phyloP scores from a whole-genome alignment of 2,113 vertebrate genomes.

The Petrocephalus microphthalmus region DNA sequence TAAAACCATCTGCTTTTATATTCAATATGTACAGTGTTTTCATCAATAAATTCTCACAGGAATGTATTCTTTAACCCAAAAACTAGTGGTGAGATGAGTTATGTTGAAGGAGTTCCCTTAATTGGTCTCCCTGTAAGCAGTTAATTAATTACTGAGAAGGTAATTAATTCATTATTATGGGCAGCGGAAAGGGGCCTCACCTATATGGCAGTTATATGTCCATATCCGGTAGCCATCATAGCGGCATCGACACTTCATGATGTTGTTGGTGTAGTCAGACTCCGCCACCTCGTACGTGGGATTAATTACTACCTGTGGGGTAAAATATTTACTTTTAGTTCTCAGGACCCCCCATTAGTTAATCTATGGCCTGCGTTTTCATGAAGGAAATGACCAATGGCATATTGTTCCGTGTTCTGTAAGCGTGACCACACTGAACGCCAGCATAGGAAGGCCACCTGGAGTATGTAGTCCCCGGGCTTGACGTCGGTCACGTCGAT shows the following conservation, averaged over 20 bases:
- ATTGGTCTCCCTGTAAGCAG: neutral
- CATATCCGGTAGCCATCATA: constrained; percentile 84
- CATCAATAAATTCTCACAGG: neutral
- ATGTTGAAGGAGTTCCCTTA: neutral
- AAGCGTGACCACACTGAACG: neutral
- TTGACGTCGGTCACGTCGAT: constrained; percentile 82
- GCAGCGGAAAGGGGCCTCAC: constrained; percentile 53
- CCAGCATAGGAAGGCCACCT: constrained; percentile 57
- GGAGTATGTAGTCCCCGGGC: constrained; percentile 84
- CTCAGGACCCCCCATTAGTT: neutral
- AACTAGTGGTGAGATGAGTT: too few relatives aligned
- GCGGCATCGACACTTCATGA: constrained; percentile 84
- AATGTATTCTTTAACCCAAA: neutral
- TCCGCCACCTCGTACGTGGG: constrained; percentile 90
- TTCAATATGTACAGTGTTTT: neutral
- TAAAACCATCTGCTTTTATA: neutral
- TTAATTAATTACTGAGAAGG: neutral
- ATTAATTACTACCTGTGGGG: constrained; percentile 78
- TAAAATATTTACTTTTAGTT: neutral
- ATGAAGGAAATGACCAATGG: neutral
- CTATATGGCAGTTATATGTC: constrained; percentile 90
- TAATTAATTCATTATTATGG: neutral
- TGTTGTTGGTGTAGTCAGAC: constrained; percentile 87
- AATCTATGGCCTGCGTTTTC: neutral
- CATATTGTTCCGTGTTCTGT: neutral